Percentiles rank a stretch among this genome's conserved stretches.
Evolutionary conservation across 2,888 invertebrate genomes (phyloP).

Genomic region (Hemistola chrysoprasaria): DNA sequence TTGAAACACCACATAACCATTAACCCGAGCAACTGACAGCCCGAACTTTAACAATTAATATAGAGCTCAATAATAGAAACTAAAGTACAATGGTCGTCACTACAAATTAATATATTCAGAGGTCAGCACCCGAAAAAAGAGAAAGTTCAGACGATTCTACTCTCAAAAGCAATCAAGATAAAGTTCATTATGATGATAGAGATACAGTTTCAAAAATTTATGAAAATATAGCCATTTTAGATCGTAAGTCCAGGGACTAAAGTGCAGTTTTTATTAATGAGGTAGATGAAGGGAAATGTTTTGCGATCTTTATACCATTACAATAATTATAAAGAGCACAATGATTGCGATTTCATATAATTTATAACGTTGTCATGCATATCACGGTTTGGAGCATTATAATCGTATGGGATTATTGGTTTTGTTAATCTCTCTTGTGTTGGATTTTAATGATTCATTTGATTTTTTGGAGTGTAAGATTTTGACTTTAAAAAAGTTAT

Average conservation of each 20-base stretch:
- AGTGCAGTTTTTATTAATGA: slow-evolving; percentile 24
- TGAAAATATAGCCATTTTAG: slow-evolving; percentile 5
- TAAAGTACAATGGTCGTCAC: slow-evolving; percentile 62
- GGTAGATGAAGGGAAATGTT: slow-evolving; percentile 26
- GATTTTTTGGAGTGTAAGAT: not conserved
- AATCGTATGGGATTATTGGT: slow-evolving; percentile 41
- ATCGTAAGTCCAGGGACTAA: slow-evolving; percentile 22
- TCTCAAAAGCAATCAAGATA: slow-evolving; percentile 24
- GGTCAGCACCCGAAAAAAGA: slow-evolving; percentile 59
- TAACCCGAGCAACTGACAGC: slow-evolving; percentile 67
- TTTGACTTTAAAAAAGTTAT: no score
- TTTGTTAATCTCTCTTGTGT: slow-evolving; percentile 6
- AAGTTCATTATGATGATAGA: slow-evolving; percentile 30
- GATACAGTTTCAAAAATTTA: not conserved
- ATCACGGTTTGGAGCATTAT: slow-evolving; percentile 59
- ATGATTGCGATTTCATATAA: slow-evolving; percentile 56
- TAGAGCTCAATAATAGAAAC: slow-evolving; percentile 71
- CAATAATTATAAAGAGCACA: slow-evolving; percentile 42
- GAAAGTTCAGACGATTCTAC: slow-evolving; percentile 28
- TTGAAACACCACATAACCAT: slow-evolving; percentile 66
- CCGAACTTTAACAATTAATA: slow-evolving; percentile 73
- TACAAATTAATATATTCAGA: slow-evolving; percentile 78
- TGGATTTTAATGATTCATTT: slow-evolving; percentile 7
- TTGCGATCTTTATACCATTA: slow-evolving; percentile 48
- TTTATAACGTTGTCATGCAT: slow-evolving; percentile 46